Conservation (phyloP, 2,113 vertebrate species). For the Ahaetulla prasina region DNA sequence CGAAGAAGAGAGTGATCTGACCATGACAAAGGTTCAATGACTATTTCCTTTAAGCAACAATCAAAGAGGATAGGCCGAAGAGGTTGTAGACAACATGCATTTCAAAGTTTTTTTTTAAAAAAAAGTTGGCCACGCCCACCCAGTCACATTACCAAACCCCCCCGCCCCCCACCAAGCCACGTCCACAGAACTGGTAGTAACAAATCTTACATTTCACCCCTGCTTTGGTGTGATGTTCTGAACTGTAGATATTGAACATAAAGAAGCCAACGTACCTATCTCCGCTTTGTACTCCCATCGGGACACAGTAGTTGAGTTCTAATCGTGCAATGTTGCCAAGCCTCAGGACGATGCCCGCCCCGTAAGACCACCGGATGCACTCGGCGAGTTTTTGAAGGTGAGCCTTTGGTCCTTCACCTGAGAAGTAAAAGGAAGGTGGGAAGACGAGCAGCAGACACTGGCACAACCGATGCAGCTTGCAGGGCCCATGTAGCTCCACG, state of each 20-base stretch:
- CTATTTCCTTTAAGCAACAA: too few species aligned
- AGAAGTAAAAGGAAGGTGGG: background rate
- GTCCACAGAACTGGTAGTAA: too few species aligned
- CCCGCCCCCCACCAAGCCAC: too few species aligned
- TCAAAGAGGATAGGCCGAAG: too few species aligned
- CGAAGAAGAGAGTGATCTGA: too few species aligned
- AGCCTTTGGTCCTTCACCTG: conserved; percentile 88
- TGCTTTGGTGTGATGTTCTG: background rate
- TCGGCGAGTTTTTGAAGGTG: conserved; percentile 87
- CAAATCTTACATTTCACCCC: too few species aligned
- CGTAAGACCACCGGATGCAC: conserved; percentile 93
- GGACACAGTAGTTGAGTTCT: conserved; percentile 95
- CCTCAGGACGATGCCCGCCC: conserved; percentile 84
- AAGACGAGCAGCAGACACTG: background rate
- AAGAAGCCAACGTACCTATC: conserved; percentile 77
- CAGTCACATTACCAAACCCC: too few species aligned
- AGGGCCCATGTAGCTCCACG: background rate
- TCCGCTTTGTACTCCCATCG: conserved; percentile 91
- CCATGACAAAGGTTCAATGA: too few species aligned
- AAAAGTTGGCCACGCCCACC: too few species aligned
- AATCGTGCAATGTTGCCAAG: conserved; percentile 94
- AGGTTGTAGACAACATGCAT: too few species aligned
- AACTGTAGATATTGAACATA: background rate
- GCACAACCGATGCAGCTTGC: background rate
- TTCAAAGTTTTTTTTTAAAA: too few species aligned